Evolutionary conservation across 2,797 vertebrate genomes (phyloP).

Genomic region (Clarias fuscus): DNA sequence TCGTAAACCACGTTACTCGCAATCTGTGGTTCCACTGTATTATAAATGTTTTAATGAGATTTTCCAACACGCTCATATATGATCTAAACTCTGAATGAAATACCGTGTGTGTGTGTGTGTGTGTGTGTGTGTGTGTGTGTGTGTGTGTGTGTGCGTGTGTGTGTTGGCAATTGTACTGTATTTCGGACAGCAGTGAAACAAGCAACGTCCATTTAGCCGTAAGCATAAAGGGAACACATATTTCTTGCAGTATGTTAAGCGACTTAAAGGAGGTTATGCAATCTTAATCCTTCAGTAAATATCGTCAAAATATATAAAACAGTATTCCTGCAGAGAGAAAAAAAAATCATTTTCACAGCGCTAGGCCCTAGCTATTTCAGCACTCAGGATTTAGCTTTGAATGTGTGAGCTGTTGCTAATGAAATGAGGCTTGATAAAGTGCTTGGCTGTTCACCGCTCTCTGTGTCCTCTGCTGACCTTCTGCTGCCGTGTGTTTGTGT

Average conservation of each 20-base stretch:
- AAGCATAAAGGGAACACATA: neutral
- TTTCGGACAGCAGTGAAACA: neutral
- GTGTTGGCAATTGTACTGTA: constrained; percentile 3
- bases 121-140: neutral
- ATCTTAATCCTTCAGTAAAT: neutral
- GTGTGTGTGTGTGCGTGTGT: neutral
- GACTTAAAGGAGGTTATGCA: neutral
- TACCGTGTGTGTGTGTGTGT: neutral
- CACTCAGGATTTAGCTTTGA: neutral
- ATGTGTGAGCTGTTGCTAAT: constrained; percentile 2
- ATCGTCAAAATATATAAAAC: neutral
- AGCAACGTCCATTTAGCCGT: neutral
- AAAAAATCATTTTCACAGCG: neutral
- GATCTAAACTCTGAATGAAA: neutral
- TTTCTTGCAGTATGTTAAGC: neutral
- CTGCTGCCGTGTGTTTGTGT: constrained; percentile 43
- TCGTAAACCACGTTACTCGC: no score
- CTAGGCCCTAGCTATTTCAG: neutral
- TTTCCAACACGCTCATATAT: neutral
- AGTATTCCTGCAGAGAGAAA: neutral
- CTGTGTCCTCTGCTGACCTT: constrained; percentile 32
- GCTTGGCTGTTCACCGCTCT: constrained; percentile 21
- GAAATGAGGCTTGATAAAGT: constrained; percentile 27
- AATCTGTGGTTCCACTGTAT: no score
- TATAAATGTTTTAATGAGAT: neutral